Evolutionary conservation across 2,888 invertebrate species (phyloP).

Genomic region (Alentia gelatinosa): DNA sequence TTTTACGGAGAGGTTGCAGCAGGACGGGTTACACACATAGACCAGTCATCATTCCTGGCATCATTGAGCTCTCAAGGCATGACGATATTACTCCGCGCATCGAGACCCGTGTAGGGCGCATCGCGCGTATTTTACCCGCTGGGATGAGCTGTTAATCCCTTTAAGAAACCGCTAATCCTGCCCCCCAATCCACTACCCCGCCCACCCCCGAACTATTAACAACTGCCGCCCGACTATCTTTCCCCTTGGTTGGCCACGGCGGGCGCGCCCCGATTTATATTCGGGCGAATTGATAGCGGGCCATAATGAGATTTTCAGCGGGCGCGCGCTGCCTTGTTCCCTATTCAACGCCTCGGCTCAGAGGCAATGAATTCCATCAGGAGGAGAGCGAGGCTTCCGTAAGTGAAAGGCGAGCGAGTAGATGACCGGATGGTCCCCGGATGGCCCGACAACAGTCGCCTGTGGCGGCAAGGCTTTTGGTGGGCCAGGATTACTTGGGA

Average conservation of each 20-base stretch:
- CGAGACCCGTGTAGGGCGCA: neutral
- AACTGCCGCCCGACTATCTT: neutral
- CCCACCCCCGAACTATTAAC: neutral
- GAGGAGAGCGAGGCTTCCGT: neutral
- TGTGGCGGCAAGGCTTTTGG: neutral
- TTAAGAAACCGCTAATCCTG: neutral
- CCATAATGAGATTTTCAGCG: neutral
- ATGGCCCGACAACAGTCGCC: neutral
- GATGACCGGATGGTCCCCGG: neutral
- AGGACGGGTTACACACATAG: too few species aligned
- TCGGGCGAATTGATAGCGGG: neutral
- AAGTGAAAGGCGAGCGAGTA: neutral
- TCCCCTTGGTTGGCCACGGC: constrained; percentile 8
- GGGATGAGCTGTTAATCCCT: neutral
- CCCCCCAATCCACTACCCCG: neutral
- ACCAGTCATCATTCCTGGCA: too few species aligned
- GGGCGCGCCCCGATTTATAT: neutral
- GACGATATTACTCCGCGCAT: too few species aligned
- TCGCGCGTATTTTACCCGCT: neutral
- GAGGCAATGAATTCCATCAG: neutral
- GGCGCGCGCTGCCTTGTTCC: neutral
- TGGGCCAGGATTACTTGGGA: too few species aligned
- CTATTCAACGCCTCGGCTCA: neutral
- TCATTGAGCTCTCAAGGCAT: too few species aligned
- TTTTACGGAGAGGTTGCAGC: too few species aligned